phyloP scores from a whole-genome alignment of 1,140 invertebrate genomes.

The Drosophila grimshawi region DNA sequence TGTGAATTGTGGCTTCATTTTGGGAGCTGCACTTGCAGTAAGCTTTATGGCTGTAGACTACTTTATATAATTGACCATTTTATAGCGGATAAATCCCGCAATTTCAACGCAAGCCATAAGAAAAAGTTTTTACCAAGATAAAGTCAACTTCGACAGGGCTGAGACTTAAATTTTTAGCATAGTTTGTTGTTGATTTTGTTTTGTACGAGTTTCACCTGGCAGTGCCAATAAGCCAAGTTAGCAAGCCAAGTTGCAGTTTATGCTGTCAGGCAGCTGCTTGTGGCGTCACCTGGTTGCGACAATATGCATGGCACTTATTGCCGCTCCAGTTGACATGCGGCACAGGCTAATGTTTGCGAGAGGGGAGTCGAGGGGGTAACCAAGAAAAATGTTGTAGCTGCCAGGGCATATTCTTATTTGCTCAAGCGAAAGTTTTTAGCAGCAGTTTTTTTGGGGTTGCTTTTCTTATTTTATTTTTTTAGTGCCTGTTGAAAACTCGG shows the following conservation, averaged over 20 bases:
- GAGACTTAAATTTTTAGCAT: conserved; percentile 8
- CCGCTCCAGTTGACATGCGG: conserved; percentile 77
- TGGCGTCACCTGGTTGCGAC: conserved; percentile 59
- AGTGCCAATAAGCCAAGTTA: conserved; percentile 42
- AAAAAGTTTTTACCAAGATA: conserved; percentile 12
- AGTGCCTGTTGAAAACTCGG: conserved; percentile 49
- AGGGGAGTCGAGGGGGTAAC: background rate
- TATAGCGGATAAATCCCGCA: conserved; percentile 16
- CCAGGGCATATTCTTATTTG: conserved; percentile 61
- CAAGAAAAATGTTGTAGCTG: conserved; percentile 36
- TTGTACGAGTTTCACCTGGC: conserved; percentile 11
- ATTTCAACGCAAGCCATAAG: conserved; percentile 8
- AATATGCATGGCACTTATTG: conserved; percentile 79
- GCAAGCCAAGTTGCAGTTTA: conserved; percentile 30
- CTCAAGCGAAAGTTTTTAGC: conserved; percentile 57
- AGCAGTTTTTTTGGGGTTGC: conserved; percentile 42
- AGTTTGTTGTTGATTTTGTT: background rate
- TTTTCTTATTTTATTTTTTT: conserved; percentile 50
- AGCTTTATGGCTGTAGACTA: background rate
- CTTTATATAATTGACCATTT: conserved; percentile 22
- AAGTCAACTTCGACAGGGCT: conserved; percentile 17
- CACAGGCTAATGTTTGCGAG: conserved; percentile 58
- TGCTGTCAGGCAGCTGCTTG: conserved; percentile 22
- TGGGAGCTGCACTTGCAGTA: background rate
- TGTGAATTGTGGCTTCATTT: background rate